A percentile compares a stretch with the other conserved stretches of the same genome.
Evolutionary conservation across 1,140 invertebrate genomes (phyloP).

Genomic region (Lerema accius): DNA sequence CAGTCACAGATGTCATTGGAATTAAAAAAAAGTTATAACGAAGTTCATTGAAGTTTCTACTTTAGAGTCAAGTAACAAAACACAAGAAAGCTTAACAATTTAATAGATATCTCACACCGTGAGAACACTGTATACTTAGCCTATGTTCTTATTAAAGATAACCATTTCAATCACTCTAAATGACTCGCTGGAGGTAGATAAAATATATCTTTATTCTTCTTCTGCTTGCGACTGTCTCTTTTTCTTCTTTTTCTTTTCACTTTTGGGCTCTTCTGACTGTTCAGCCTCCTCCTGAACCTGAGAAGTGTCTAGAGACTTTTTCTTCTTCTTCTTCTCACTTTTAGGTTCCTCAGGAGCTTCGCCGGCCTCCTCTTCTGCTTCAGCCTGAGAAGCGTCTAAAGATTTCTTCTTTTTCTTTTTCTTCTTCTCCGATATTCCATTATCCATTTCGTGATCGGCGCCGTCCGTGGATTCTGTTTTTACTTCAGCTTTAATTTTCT

Average conservation of each 20-base stretch:
- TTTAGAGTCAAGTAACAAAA: conserved; percentile 15
- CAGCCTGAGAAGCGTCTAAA: conserved; percentile 40
- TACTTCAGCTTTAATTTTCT: conserved; percentile 44
- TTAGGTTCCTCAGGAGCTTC: conserved; percentile 28
- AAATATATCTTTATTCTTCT: conserved; percentile 51
- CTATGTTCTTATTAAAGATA: conserved; percentile 32
- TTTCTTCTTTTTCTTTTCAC: conserved; percentile 72
- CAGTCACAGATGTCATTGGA: too few species aligned
- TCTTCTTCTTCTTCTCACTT: conserved; percentile 32
- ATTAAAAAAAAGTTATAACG: too few species aligned
- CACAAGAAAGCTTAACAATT: conserved; percentile 15
- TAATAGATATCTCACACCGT: conserved; percentile 34
- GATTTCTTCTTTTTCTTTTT: conserved; percentile 77
- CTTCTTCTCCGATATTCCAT: conserved; percentile 66
- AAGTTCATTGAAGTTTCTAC: too few species aligned
- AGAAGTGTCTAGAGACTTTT: conserved; percentile 40
- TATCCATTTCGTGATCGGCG: conserved; percentile 40
- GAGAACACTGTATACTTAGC: conserved; percentile 18
- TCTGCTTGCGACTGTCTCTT: conserved; percentile 54
- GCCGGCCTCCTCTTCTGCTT: conserved; percentile 36
- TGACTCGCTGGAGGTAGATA: conserved; percentile 36
- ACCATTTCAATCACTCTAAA: conserved; percentile 20
- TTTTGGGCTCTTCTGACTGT: conserved; percentile 43
- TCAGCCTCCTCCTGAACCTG: conserved; percentile 40
- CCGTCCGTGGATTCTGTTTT: conserved; percentile 45